These are phyloP conservation scores for Girardinichthys multiradiatus DNA, from an alignment of 2,113 vertebrate genomes.

Conservation along the genomic window DNA sequence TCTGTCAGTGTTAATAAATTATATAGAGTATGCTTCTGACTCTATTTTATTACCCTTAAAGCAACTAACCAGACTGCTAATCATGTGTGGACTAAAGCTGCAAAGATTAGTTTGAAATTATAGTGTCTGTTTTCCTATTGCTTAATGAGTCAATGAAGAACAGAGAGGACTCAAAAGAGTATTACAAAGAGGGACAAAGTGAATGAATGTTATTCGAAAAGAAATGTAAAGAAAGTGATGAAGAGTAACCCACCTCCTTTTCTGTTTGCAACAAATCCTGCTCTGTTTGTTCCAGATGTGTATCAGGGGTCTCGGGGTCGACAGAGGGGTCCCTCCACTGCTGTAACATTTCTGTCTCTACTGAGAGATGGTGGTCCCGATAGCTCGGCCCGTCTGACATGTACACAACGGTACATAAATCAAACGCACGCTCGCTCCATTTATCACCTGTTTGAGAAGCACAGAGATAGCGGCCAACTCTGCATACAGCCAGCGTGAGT, in stretches of 20 bases:
- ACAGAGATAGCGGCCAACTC: slow-evolving; percentile 66
- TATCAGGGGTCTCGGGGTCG: slow-evolving; percentile 76
- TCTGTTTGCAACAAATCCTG: slow-evolving; percentile 30
- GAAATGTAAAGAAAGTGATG: slow-evolving; percentile 38
- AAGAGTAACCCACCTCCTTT: slow-evolving; percentile 5
- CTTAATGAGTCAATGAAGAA: slow-evolving; percentile 21
- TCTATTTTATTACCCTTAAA: slow-evolving; percentile 24
- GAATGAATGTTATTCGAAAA: slow-evolving; percentile 39
- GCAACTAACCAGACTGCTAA: slow-evolving; percentile 13
- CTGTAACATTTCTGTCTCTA: slow-evolving; percentile 78
- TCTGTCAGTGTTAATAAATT: background rate
- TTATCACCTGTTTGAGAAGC: slow-evolving; percentile 75
- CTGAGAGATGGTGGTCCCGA: slow-evolving; percentile 81
- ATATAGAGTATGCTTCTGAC: slow-evolving; percentile 15
- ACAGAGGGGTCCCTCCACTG: slow-evolving; percentile 71
- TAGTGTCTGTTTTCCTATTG: slow-evolving; percentile 15
- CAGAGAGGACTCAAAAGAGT: slow-evolving; percentile 21
- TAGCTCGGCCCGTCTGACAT: slow-evolving; percentile 74
- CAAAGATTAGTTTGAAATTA: slow-evolving; percentile 41
- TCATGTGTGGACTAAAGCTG: slow-evolving; percentile 21
- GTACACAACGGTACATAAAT: slow-evolving; percentile 83
- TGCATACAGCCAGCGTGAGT: slow-evolving; percentile 61
- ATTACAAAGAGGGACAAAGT: slow-evolving; percentile 25
- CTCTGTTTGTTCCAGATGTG: slow-evolving; percentile 77
- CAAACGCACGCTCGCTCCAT: slow-evolving; percentile 67